phyloP scores from a whole-genome alignment of 2,888 invertebrate species.

The Chesias legatella region DNA sequence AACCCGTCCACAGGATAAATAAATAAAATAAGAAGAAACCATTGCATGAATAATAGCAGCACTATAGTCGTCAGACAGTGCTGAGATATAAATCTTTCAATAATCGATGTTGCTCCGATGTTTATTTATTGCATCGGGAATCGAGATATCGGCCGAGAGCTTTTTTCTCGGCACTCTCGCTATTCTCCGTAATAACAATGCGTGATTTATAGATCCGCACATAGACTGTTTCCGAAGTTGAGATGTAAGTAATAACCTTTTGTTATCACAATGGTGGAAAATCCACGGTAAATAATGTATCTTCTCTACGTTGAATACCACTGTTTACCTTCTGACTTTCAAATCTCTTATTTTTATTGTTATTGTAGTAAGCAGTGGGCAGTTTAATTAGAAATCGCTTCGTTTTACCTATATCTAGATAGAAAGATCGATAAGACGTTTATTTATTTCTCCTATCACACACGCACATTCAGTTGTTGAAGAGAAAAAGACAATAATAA shows the following conservation, averaged over 20 bases:
- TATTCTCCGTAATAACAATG: slow-evolving; percentile 53
- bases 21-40: slow-evolving; percentile 45
- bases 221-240: slow-evolving; percentile 28
- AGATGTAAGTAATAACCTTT: slow-evolving; percentile 26
- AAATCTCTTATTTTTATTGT: too few relatives aligned
- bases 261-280: slow-evolving; percentile 4
- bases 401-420: too few relatives aligned
- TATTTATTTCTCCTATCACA: too few relatives aligned
- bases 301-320: too few relatives aligned
- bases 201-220: slow-evolving; percentile 61
- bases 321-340: too few relatives aligned
- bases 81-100: slow-evolving; percentile 73
- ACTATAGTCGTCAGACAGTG: slow-evolving; percentile 56
- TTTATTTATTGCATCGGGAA: slow-evolving; percentile 70
- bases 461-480: too few relatives aligned
- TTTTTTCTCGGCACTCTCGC: slow-evolving; percentile 44
- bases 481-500: too few relatives aligned
- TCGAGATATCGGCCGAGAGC: slow-evolving; percentile 49
- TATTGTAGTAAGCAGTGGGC: too few relatives aligned
- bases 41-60: slow-evolving; percentile 65
- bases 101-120: slow-evolving; percentile 67
- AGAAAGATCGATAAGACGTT: too few relatives aligned
- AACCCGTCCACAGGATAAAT: neutral
- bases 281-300: slow-evolving; percentile 7
- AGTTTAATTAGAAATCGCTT: too few relatives aligned